Conservation (phyloP, 2,113 vertebrate genomes). For the Gymnogyps californianus region DNA sequence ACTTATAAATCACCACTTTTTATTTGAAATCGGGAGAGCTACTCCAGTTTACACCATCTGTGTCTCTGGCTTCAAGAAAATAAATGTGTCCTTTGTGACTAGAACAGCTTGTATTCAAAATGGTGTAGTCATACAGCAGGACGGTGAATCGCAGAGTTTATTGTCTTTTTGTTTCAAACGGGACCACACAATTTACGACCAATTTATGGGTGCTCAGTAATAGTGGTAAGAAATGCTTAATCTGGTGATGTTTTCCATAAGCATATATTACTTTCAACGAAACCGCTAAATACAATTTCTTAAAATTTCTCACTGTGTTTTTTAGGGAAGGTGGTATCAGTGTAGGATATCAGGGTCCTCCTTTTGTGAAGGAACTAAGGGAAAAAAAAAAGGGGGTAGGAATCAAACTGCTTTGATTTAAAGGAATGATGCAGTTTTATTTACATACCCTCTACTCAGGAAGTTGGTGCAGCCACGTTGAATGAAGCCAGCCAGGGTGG, state of each 20-base stretch:
- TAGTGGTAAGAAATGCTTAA: constrained; percentile 11
- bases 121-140: background rate
- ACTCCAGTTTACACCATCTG: constrained; percentile 31
- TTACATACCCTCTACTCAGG: background rate
- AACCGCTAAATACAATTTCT: background rate
- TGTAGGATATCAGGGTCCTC: background rate
- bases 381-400: background rate
- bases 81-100: constrained; percentile 34
- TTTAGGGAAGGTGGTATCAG: background rate
- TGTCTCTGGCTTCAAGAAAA: constrained; percentile 17
- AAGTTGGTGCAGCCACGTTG: rapidly evolving
- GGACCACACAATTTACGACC: background rate
- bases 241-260: background rate
- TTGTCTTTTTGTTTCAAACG: constrained; percentile 13
- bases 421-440: background rate
- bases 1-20: background rate
- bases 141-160: background rate
- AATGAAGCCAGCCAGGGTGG: rapidly evolving
- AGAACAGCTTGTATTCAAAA: constrained; percentile 43
- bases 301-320: background rate
- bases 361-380: background rate
- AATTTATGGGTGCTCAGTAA: background rate
- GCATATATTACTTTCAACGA: background rate
- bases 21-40: background rate
- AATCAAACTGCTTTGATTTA: background rate